A percentile compares a stretch with the other conserved stretches of the same genome.
Conservation (phyloP, 2,113 vertebrate genomes). For the Recurvirostra avosetta region DNA sequence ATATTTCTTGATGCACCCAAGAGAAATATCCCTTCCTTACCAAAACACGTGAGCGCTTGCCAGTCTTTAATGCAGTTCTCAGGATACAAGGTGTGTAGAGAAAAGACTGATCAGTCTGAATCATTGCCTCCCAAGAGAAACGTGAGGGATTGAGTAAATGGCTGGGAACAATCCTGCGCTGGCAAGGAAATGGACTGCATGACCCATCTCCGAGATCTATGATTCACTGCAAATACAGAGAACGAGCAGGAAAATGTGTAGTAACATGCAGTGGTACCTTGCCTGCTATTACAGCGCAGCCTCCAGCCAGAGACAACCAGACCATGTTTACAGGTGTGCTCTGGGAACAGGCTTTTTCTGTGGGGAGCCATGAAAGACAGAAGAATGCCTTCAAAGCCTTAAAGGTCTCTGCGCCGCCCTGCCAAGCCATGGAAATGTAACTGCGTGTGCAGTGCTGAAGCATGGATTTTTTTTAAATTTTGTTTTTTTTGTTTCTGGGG, state of each 20-base stretch:
- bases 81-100: not conserved
- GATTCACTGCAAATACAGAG: conserved; percentile 36
- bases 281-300: not conserved
- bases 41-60: not conserved
- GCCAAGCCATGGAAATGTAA: not conserved
- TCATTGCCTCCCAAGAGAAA: conserved; percentile 29
- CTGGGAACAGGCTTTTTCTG: not conserved
- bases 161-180: conserved; percentile 13
- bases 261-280: conserved; percentile 28
- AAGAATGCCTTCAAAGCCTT: not conserved
- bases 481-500: not conserved
- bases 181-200: conserved; percentile 36
- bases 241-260: not conserved
- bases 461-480: not conserved
- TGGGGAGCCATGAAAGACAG: not conserved
- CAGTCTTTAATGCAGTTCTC: not conserved
- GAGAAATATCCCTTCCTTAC: not conserved
- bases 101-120: conserved; percentile 11
- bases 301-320: not conserved
- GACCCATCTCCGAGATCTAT: conserved; percentile 26
- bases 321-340: not conserved
- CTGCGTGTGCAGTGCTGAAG: not conserved
- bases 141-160: not conserved
- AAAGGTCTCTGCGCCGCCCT: not conserved
- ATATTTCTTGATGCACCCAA: not conserved